Base-by-base conservation (phyloP, 2,797 vertebrate genomes). In the Saxicola maurus region DNA sequence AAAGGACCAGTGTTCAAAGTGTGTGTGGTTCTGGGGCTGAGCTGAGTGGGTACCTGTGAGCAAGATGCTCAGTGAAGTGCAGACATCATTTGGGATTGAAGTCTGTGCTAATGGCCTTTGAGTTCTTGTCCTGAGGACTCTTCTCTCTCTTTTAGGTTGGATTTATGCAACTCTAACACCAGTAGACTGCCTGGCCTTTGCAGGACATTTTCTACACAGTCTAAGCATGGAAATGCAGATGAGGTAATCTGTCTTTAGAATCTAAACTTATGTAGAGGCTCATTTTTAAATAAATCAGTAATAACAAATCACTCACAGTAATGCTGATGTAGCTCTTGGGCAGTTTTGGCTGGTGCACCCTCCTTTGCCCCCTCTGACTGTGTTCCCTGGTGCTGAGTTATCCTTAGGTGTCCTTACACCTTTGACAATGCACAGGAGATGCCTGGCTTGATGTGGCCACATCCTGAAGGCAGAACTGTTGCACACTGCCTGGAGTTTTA, bases 201-300 rank as follows among this genome's bases (percentile, higher is more conserved):
- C 98, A 31, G 99, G 99, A 88, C 99, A 99, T 97, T 99, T 99
- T 55, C 98, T 99, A 67, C 99, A 99, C 95, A 99, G 98, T 94
- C 96, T 99, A 89, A 99, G 98, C 7, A 98, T 99, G 96, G 99
- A 99, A 96, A 99, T 99, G 98, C 99, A 99, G 96, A 99, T 99
- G 98, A 99, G 99, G 99, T 99, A 92, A 83, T 55, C 30, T 45
- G 13, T 71, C 40, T 68, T 75, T 55, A 23, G 65, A 60, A 64
- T 42, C 24, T 76, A 1, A 48, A 65, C 13, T 61, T 53, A 31
- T 11, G 25, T 16, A 42, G 60, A 71, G 42, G 46, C 27, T 75
- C 28, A 27, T 46, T 62, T 68, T 62, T 33, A 30, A 75, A 45
- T n/a, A 10, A 38, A 23, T 9, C 56, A 62, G 6, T 18, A 45